Evolutionary conservation across 1,140 invertebrate genomes (phyloP).

Genomic region (Eupeodes corollae): DNA sequence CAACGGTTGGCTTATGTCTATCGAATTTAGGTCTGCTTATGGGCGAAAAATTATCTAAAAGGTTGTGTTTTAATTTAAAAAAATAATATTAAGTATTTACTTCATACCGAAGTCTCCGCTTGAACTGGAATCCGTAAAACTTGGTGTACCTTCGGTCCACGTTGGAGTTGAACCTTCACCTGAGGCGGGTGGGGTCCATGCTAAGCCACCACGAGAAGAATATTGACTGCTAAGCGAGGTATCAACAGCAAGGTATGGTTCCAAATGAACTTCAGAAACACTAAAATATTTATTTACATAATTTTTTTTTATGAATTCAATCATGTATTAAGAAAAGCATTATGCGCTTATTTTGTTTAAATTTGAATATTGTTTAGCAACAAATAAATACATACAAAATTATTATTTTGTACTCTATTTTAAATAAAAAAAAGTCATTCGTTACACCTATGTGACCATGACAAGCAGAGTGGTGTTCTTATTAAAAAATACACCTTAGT

Average conservation of each 20-base stretch:
- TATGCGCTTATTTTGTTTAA: no score
- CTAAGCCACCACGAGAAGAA: conserved; percentile 32
- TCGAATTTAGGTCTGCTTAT: conserved; percentile 35
- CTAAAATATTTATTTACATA: conserved; percentile 10
- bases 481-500: no score
- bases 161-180: conserved; percentile 91
- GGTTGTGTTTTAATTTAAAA: not conserved
- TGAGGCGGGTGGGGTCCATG: conserved; percentile 77
- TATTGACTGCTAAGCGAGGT: conserved; percentile 36
- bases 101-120: conserved; percentile 57
- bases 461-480: no score
- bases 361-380: no score
- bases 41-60: conserved; percentile 36
- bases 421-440: conserved; percentile 6
- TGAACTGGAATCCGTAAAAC: conserved; percentile 90
- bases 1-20: conserved; percentile 47
- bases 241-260: conserved; percentile 34
- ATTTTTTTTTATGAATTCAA: not conserved
- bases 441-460: not conserved
- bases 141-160: conserved; percentile 95
- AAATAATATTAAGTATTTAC: conserved; percentile 6
- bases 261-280: conserved; percentile 36
- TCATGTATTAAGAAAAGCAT: no score
- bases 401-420: conserved; percentile 1
- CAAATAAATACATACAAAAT: not conserved